Base-by-base conservation (phyloP, 2,888 invertebrate species). In the Tortrix viridana region DNA sequence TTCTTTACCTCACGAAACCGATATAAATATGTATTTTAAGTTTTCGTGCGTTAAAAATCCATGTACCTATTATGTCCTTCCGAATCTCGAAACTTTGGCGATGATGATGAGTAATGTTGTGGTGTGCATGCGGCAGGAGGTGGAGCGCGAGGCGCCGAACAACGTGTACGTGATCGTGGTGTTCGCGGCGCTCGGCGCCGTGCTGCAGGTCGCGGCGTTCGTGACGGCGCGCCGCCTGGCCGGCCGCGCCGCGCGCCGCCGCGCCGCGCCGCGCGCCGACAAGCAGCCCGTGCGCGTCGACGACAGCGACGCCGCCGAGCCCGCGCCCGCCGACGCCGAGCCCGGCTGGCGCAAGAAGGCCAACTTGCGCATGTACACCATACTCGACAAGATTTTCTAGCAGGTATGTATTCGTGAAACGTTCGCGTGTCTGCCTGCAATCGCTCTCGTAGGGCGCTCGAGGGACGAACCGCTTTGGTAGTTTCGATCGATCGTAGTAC, bases 361-460 rank as follows among this genome's bases (percentile, higher is more conserved):
- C 73, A 90, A 91, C 78, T 82, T 90, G 67, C 82, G 89, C 75
- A 91, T 91, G 91, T 91, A 91, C 81, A 90, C 91, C 57, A 90
- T 91, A 60, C 84, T 91, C 60, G 91, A 91, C 83, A 91, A 91
- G 72, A 90, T 91, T 88, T 91, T 91, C 89, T 91, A 91, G 89
- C 91, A 90, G 90, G 90, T 89, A 38, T 7, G 57, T 18, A 5
- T 7, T 22, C 7, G 5, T 23, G 9, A 14, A 6, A n/a, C 9
- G 16, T 18, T 37, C 16, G 12, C 18, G 18, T 5, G 18, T 54
- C 16, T 18, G 23, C 23, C 23, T 5, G n/a, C n/a, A n/a, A n/a
- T n/a, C n/a, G n/a, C n/a, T n/a, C 5, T 23, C 6, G 23, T 23
- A 23, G 5, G 5, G 1, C 23, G 23, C 23, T 23, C 23, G 23